phyloP scores from a whole-genome alignment of 1,140 invertebrate genomes.

The Penaeus vannamei region DNA sequence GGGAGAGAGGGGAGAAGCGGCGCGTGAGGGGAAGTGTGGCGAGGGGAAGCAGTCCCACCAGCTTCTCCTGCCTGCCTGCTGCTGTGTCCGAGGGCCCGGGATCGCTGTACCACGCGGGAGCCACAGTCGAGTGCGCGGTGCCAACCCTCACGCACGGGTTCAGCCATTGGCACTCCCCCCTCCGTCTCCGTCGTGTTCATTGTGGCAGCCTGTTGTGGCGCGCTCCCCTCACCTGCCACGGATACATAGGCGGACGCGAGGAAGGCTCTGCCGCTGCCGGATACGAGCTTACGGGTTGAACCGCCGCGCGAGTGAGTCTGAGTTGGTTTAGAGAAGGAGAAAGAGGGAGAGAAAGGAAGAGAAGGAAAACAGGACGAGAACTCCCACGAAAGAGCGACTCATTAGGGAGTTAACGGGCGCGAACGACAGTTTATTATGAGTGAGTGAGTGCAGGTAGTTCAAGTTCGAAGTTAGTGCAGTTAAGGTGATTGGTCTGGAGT shows the following conservation, averaged over 20 bases:
- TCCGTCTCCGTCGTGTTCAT: conserved; percentile 12
- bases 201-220: conserved; percentile 6
- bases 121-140: conserved; percentile 31
- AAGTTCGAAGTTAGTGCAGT: too few species aligned
- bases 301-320: background rate
- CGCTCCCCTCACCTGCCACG: background rate
- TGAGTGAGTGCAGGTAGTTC: too few species aligned
- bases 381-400: background rate
- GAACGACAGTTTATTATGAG: too few species aligned
- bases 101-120: background rate
- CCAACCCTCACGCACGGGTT: conserved; percentile 32
- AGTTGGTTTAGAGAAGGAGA: conserved; percentile 12
- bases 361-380: background rate
- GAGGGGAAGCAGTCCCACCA: too few species aligned
- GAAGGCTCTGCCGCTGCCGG: background rate
- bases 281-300: background rate
- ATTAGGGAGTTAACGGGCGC: too few species aligned
- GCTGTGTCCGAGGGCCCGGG: too few species aligned
- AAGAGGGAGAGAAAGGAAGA: background rate
- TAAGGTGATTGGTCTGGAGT: too few species aligned
- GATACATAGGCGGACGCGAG: background rate
- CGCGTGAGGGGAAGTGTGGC: too few species aligned
- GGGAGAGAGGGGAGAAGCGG: too few species aligned
- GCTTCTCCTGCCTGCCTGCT: too few species aligned
- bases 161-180: conserved; percentile 28